Base-by-base conservation (phyloP, 2,797 vertebrate genomes). In the Pygocentrus nattereri region DNA sequence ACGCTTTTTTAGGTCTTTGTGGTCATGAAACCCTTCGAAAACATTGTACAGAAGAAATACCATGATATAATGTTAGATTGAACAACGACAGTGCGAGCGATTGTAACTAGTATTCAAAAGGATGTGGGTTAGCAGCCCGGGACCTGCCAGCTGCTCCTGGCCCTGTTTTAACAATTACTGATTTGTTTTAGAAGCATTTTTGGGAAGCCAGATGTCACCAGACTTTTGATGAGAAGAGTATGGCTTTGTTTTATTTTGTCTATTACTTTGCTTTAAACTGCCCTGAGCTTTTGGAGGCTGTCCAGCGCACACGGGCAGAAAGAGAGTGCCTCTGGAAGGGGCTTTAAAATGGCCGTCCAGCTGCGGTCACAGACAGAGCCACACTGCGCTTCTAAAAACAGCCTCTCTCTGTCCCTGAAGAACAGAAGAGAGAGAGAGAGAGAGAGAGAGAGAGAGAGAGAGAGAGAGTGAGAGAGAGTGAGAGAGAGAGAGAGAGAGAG, bases 311-410 rank as follows among this genome's bases (percentile, higher is more conserved):
- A 52, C 16, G 62, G 70, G 56, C 61, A 64, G 77, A 76, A 64
- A 79, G 72, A 65, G 30, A 77, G 75, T 62, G 34, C n/a, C 34
- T 76, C 25, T 79, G 64, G 71, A n/a, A 62, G 16, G 38, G 34
- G 34, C 27, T n/a, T 76, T 54, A 65, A 50, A 52, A 76, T 47
- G 74, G 21, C 50, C 41, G 65, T 44, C 74, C 73, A 80, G 78
- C 74, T 84, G 73, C 31, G 71, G 71, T 49, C 62, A 47, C 61
- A 58, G 79, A 79, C 70, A 47, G n/a, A n/a, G 38, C 72, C 65
- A 38, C 72, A 54, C 56, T 75, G 49, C 76, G 65, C 47, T 58
- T 58, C 68, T 84, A 62, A 74, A 73, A 84, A 77, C 70, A 76
- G 49, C 52, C 68, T 73, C 38, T 30, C 58, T 80, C 56, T 80